Evolutionary conservation across 2,797 vertebrate genomes (phyloP), one percentile per base, ranked within the genome.

Genomic region (Malurus splendens): DNA sequence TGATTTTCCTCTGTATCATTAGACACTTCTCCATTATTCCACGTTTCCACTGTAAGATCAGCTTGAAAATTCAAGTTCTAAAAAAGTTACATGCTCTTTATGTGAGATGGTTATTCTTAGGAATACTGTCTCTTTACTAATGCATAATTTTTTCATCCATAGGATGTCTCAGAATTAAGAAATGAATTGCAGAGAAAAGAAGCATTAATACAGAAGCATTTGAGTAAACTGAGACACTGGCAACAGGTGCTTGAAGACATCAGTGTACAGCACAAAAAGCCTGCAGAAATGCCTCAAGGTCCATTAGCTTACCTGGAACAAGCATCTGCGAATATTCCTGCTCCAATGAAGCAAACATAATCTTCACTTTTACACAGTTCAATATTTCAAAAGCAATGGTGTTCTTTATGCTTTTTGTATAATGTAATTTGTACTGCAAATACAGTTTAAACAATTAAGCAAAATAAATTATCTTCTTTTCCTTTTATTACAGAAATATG

Each of bases 101-200:
- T 62, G 7, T 16, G 13, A 33, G 42, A 22, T 38, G 16, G 2
- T 50, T 84, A 28, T 41, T 70, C 14, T 70, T 52, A 15, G 7
- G 22, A 41, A 51, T 52, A 17, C 14, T 64, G 1, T 36, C 36
- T 32, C 1, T 72, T 67, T 70, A 62, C 24, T 86, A 62, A 86
- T n/a, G 47, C 3, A 12, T 9, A 1, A 19, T 25, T 83, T 83
- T 77, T 70, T 94, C 48, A 75, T 54, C 57, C 30, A 1, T 30
- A 99, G 99, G 99, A 99, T 89, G 98, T 99, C 86, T 99, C 98
- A 17, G 99, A 99, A 87, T 97, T 99, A 57, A 98, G 98, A 91
- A 99, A 98, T 67, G 99, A 99, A 90, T 93, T 99, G 9, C 99
- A 99, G 96, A 98, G 98, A 90, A 99, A 99, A 94, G 99, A 99